Percentiles rank a stretch among this genome's conserved stretches.
Evolutionary conservation across 2,113 vertebrate genomes (phyloP).

Genomic region (Phalacrocorax brasilianus): DNA sequence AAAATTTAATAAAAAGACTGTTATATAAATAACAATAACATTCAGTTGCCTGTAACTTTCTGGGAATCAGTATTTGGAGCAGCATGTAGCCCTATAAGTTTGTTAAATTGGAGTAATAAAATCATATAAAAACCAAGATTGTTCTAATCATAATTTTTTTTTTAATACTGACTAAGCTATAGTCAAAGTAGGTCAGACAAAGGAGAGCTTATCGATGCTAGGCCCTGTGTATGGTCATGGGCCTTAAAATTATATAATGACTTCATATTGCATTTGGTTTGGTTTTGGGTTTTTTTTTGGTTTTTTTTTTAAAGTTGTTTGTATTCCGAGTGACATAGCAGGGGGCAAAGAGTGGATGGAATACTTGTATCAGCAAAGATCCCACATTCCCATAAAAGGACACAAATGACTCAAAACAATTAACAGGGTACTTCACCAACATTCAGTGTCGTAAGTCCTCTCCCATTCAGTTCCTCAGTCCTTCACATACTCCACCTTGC

Average conservation of each 20-base stretch:
- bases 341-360: neutral
- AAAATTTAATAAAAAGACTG: conserved; percentile 60
- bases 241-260: neutral
- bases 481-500: neutral
- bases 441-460: fast-evolving
- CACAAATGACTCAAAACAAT: neutral
- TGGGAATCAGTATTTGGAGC: neutral
- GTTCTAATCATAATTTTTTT: neutral
- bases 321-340: neutral
- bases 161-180: neutral
- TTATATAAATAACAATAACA: conserved; percentile 41
- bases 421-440: neutral
- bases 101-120: neutral
- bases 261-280: neutral
- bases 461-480: neutral
- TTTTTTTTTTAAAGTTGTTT: neutral
- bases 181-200: neutral
- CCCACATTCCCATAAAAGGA: neutral
- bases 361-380: neutral
- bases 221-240: neutral
- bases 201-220: neutral
- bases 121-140: neutral
- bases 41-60: conserved; percentile 9
- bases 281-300: neutral
- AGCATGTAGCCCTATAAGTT: neutral